Conservation (phyloP, 1,140 invertebrate genomes). For the Anadara kagoshimensis region DNA sequence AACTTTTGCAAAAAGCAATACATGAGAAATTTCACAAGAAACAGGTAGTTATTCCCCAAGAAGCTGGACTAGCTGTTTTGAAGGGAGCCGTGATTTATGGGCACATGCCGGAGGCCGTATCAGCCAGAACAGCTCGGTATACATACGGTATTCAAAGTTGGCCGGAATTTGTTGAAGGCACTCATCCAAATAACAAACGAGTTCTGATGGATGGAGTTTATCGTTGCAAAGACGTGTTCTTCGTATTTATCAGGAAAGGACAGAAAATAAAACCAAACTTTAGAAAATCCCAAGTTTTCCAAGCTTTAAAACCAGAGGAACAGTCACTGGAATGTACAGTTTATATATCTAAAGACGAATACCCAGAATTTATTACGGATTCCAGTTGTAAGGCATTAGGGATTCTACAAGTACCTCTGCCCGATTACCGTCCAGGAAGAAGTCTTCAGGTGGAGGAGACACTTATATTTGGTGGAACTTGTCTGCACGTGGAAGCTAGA, state of each 20-base stretch:
- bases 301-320: slow-evolving; percentile 18
- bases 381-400: slow-evolving; percentile 6
- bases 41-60: slow-evolving; percentile 11
- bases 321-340: slow-evolving; percentile 14
- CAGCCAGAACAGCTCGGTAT: slow-evolving; percentile 21
- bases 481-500: slow-evolving; percentile 11
- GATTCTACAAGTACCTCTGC: slow-evolving; percentile 11
- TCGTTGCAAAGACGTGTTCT: slow-evolving; percentile 32
- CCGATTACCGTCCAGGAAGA: neutral
- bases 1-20: slow-evolving; percentile 17
- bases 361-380: slow-evolving; percentile 21
- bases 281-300: slow-evolving; percentile 21
- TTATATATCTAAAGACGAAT: slow-evolving; percentile 20
- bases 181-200: slow-evolving; percentile 22
- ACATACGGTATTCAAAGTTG: slow-evolving; percentile 40
- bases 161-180: slow-evolving; percentile 16
- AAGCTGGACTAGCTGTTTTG: slow-evolving; percentile 19
- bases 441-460: slow-evolving; percentile 28
- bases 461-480: slow-evolving; percentile 33
- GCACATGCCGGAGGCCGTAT: slow-evolving; percentile 18
- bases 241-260: slow-evolving; percentile 20
- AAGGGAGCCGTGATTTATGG: slow-evolving; percentile 28
- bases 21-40: neutral
- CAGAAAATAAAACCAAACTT: slow-evolving; percentile 15
- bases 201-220: slow-evolving; percentile 11